These are phyloP conservation scores for Apodemus speciosus DNA, from an alignment of 2,113 vertebrate species.

Conservation along the genomic window DNA sequence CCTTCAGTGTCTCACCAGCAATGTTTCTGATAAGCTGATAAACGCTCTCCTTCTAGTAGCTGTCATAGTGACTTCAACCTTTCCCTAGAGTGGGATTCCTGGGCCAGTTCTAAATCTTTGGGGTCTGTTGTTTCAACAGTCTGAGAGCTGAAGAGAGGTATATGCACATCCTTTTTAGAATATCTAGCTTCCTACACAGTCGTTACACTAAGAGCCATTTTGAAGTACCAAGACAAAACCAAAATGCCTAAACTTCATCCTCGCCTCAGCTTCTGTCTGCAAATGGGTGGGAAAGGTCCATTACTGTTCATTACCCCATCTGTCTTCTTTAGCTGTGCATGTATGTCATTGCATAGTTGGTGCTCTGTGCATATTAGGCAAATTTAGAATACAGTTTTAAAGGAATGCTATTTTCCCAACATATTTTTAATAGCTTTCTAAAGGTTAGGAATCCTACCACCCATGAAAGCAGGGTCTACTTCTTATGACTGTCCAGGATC, in stretches of 20 bases:
- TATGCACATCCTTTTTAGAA: background rate
- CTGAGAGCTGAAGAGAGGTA: no score
- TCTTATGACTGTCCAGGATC: background rate
- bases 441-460: background rate
- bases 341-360: rapidly evolving
- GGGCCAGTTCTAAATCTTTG: background rate
- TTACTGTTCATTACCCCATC: rapidly evolving
- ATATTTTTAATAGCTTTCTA: background rate
- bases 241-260: background rate
- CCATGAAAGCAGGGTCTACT: background rate
- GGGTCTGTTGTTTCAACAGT: background rate
- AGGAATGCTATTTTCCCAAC: background rate
- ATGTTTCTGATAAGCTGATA: background rate
- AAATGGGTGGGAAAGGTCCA: background rate
- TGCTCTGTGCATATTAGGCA: background rate
- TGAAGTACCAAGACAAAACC: conserved; percentile 7
- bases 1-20: background rate
- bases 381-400: background rate
- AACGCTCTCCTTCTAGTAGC: no score
- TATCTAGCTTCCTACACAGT: background rate
- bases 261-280: background rate
- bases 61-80: no score
- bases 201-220: background rate
- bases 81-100: background rate
- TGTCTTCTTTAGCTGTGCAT: background rate